These are phyloP conservation scores for Drosophila mimica DNA, from an alignment of 2,888 invertebrate species.

Conservation along the genomic window DNA sequence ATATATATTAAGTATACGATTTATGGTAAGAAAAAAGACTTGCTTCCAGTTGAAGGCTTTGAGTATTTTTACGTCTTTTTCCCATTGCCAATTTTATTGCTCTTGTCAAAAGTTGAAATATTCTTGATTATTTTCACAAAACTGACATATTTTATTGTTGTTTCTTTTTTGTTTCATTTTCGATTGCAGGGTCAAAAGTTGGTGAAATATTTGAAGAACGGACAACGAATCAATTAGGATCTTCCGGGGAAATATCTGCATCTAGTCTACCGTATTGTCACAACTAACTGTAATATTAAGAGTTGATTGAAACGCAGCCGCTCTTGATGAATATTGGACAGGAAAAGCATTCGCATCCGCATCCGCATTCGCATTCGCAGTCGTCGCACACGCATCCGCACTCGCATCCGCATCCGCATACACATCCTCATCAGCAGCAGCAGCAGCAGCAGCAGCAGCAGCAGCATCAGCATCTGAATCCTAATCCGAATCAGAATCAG, in stretches of 20 bases:
- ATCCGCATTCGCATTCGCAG: constrained; percentile 57
- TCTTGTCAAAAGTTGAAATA: not conserved
- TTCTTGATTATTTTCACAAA: not conserved
- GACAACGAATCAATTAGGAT: constrained; percentile 34
- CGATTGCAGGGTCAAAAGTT: constrained; percentile 30
- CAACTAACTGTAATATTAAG: constrained; percentile 30
- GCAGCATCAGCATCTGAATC: constrained; percentile 7
- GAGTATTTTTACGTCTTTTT: not conserved
- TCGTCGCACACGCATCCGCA: constrained; percentile 48
- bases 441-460: constrained; percentile 18
- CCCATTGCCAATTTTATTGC: not conserved
- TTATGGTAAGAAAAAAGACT: not conserved
- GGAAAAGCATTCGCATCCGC: constrained; percentile 70
- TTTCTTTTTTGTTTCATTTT: not conserved
- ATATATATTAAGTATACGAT: not conserved
- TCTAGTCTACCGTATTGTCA: constrained; percentile 73
- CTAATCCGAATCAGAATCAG: constrained; percentile 8
- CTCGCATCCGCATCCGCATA: constrained; percentile 32
- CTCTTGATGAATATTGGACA: constrained; percentile 83
- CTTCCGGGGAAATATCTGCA: constrained; percentile 12
- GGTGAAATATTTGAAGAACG: constrained; percentile 12
- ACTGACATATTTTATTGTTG: not conserved
- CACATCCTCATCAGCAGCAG: constrained; percentile 31
- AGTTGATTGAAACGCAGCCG: constrained; percentile 60
- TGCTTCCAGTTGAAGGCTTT: not conserved